phyloP scores from a whole-genome alignment of 1,140 invertebrate species.

The Rhagoletis pomonella region DNA sequence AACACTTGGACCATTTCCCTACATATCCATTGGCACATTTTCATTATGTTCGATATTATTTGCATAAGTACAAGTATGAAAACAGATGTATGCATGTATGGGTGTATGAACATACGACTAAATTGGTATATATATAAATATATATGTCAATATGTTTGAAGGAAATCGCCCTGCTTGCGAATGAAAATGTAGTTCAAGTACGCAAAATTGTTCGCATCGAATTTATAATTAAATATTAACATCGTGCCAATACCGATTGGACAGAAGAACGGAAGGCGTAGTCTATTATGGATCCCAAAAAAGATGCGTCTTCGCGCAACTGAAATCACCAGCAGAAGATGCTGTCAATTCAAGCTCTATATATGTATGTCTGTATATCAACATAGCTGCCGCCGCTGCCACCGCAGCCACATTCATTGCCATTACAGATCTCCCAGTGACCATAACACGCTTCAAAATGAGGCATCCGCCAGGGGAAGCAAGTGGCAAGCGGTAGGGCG shows the following conservation, averaged over 20 bases:
- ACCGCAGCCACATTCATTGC: not conserved
- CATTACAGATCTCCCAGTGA: not conserved
- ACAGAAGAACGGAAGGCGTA: not conserved
- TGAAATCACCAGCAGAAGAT: not conserved
- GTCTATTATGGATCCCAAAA: not conserved
- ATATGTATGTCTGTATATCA: too few relatives aligned
- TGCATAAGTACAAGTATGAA: too few relatives aligned
- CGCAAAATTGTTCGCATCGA: not conserved
- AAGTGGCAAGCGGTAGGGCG: not conserved
- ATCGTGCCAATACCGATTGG: too few relatives aligned
- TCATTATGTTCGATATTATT: constrained; percentile 23
- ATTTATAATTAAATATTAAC: constrained; percentile 45
- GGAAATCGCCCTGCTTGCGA: constrained; percentile 4
- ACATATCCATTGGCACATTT: constrained; percentile 24
- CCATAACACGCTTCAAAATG: not conserved
- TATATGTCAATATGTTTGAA: not conserved
- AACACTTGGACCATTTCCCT: constrained; percentile 48
- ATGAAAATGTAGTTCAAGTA: constrained; percentile 45
- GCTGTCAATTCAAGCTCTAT: constrained; percentile 24
- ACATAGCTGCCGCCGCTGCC: not conserved
- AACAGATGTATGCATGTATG: not conserved
- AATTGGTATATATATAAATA: not conserved
- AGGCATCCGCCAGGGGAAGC: not conserved
- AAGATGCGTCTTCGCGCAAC: not conserved
- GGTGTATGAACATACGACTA: not conserved